Percentiles rank a stretch among this genome's conserved stretches.
Evolutionary conservation across 2,797 vertebrate genomes (phyloP).

Genomic region (Anguilla anguilla): DNA sequence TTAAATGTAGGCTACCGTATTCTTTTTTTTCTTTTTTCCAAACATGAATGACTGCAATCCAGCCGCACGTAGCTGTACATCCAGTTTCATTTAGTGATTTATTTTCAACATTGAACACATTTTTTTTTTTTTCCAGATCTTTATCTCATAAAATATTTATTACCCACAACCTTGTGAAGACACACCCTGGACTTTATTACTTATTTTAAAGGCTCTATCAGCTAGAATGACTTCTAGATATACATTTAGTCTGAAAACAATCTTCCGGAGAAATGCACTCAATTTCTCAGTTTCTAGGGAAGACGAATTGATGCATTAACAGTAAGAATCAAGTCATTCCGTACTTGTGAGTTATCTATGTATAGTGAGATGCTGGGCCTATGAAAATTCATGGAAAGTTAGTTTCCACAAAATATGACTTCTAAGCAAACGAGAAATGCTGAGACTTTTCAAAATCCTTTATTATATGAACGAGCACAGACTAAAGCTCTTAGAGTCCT

Average conservation of each 20-base stretch:
- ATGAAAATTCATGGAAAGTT: conserved; percentile 7
- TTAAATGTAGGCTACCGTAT: neutral
- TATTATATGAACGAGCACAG: neutral
- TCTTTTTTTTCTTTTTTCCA: neutral
- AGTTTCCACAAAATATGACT: conserved; percentile 23
- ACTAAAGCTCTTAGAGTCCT: neutral
- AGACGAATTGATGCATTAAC: conserved; percentile 39
- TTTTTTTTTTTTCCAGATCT: conserved; percentile 64
- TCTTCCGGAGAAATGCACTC: conserved; percentile 44
- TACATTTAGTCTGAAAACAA: conserved; percentile 52
- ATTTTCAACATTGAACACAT: conserved; percentile 76
- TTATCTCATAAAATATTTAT: conserved; percentile 87
- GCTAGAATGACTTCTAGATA: conserved; percentile 65
- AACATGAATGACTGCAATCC: neutral
- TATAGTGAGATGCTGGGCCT: neutral
- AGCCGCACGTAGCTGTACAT: conserved; percentile 76
- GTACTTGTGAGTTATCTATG: neutral
- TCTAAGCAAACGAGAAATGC: conserved; percentile 15
- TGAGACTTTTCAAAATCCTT: neutral
- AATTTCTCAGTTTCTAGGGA: conserved; percentile 50
- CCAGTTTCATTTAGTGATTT: conserved; percentile 78
- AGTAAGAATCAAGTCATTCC: neutral
- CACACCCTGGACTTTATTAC: conserved; percentile 66
- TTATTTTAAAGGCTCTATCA: conserved; percentile 64
- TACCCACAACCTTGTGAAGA: conserved; percentile 68